Evolutionary conservation across 2,888 invertebrate species (phyloP).

Genomic region (Lithosia quadra): DNA sequence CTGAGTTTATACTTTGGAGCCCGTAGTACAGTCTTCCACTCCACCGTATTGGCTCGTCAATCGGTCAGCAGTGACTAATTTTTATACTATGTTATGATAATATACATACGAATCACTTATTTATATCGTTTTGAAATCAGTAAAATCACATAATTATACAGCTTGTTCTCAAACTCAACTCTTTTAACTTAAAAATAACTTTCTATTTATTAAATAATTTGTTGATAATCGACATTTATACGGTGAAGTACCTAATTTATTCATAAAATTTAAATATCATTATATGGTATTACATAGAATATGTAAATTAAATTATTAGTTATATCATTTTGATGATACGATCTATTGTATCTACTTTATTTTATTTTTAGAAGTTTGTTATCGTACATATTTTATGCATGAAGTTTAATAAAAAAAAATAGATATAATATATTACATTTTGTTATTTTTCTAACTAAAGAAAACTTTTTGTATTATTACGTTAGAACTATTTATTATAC

Average conservation of each 20-base stretch:
- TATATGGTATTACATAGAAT: constrained; percentile 1
- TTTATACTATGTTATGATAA: too few relatives aligned
- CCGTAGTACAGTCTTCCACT: too few relatives aligned
- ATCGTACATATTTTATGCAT: neutral
- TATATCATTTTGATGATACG: constrained; percentile 4
- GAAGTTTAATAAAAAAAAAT: neutral
- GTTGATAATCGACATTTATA: neutral
- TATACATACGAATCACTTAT: too few relatives aligned
- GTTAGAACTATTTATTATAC: neutral
- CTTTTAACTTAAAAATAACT: neutral
- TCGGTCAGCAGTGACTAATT: too few relatives aligned
- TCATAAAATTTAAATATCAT: constrained; percentile 2
- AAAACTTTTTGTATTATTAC: neutral
- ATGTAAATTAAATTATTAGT: neutral
- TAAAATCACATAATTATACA: neutral
- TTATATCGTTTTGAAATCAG: neutral
- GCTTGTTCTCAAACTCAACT: neutral
- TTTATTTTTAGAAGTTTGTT: neutral
- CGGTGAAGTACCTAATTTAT: neutral
- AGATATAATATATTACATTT: neutral
- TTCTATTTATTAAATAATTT: neutral
- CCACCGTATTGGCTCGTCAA: too few relatives aligned
- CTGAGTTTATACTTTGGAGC: too few relatives aligned
- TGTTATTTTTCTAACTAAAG: neutral
- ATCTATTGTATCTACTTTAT: neutral